Percentiles rank a stretch among this genome's conserved stretches.
These are phyloP conservation scores for Pachymerium ferrugineum DNA, from an alignment of 2,888 invertebrate genomes.

Conservation along the genomic window DNA sequence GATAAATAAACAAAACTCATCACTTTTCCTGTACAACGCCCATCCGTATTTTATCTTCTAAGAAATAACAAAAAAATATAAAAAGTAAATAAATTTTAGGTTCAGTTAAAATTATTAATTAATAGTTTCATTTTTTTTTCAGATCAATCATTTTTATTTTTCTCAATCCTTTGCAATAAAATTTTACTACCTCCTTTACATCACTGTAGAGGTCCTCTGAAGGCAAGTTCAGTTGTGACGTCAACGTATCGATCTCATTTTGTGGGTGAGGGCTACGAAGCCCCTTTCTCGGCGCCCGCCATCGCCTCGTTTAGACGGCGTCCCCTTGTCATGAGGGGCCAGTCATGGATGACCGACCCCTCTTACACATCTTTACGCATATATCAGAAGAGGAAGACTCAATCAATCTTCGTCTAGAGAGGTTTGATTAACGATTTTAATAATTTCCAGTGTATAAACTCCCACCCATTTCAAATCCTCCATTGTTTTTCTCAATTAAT, in stretches of 20 bases:
- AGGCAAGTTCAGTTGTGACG: not conserved
- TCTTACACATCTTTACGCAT: not conserved
- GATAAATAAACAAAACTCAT: too few relatives aligned
- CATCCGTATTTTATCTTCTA: too few relatives aligned
- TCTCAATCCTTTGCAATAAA: not conserved
- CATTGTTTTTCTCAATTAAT: conserved; percentile 11
- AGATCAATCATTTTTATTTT: not conserved
- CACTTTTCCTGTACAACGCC: too few relatives aligned
- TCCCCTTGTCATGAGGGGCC: conserved; percentile 19
- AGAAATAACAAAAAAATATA: too few relatives aligned
- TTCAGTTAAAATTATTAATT: not conserved
- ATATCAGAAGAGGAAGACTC: not conserved
- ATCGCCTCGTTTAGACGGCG: not conserved
- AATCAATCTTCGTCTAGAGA: not conserved
- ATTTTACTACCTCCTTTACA: not conserved
- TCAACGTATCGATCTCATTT: not conserved
- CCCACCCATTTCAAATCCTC: too few relatives aligned
- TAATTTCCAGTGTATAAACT: too few relatives aligned
- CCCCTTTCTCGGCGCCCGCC: conserved; percentile 11
- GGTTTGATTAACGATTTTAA: not conserved
- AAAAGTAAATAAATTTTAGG: not conserved
- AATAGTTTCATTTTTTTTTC: not conserved
- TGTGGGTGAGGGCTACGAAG: not conserved
- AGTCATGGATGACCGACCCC: conserved; percentile 19
- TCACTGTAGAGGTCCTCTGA: conserved; percentile 13